A percentile compares a stretch with the other conserved stretches of the same genome.
Conservation (phyloP, 2,888 invertebrate species). For the Parnassius orleans region DNA sequence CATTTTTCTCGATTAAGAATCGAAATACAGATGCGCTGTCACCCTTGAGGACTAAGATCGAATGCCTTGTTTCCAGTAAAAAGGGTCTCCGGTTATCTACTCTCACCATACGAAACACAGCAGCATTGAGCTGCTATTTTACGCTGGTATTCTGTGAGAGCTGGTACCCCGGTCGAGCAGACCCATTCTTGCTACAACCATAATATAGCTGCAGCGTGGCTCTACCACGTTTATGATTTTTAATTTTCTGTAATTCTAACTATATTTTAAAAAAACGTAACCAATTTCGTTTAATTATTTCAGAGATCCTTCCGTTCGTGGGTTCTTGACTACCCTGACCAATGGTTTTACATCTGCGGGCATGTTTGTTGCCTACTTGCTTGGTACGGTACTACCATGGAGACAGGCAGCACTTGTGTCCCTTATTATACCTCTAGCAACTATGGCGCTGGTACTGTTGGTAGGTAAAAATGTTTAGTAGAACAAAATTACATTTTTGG, state of each 20-base stretch:
- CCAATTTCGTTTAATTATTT: slow-evolving; percentile 25
- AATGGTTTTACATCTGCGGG: slow-evolving; percentile 74
- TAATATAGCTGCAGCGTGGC: no score
- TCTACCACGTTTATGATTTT: no score
- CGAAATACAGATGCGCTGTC: no score
- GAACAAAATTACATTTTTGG: no score
- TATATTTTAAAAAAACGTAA: background rate
- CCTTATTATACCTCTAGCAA: slow-evolving; percentile 69
- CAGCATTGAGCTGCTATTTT: no score
- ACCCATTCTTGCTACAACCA: no score
- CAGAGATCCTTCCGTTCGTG: slow-evolving; percentile 78
- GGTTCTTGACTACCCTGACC: slow-evolving; percentile 76
- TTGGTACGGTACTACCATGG: slow-evolving; percentile 78
- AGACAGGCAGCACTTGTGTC: slow-evolving; percentile 75
- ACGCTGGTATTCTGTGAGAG: no score
- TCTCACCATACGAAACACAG: no score
- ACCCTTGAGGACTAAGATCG: no score
- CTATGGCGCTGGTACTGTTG: slow-evolving; percentile 74
- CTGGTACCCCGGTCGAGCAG: no score
- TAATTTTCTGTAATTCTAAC: background rate
- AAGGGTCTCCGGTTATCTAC: no score
- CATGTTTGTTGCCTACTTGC: slow-evolving; percentile 73
- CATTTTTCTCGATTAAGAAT: background rate
- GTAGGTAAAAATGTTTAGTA: slow-evolving; percentile 50
- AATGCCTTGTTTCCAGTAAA: no score